These are phyloP conservation scores for Neoscelio sp. DNA, from an alignment of 2,888 invertebrate genomes.

Conservation along the genomic window DNA sequence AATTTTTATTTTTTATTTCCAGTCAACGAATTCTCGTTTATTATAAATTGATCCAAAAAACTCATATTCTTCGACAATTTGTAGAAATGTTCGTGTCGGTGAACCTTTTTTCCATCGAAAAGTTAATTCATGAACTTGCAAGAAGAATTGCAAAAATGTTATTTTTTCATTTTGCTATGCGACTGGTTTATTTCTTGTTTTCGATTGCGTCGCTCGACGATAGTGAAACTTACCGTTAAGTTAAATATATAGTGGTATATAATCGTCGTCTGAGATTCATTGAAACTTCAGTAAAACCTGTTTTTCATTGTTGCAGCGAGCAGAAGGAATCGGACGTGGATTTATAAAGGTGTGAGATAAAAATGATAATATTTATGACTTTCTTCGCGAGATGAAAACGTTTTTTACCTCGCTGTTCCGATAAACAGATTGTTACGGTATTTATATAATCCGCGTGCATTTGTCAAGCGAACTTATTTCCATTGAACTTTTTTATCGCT, in stretches of 20 bases:
- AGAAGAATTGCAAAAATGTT: background rate
- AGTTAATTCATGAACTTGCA: too few species aligned
- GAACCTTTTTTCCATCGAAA: too few species aligned
- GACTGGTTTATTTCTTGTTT: slow-evolving; percentile 24
- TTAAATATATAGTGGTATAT: slow-evolving; percentile 20
- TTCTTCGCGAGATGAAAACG: background rate
- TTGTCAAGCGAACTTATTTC: slow-evolving; percentile 4
- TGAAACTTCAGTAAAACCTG: slow-evolving; percentile 23
- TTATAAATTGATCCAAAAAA: too few species aligned
- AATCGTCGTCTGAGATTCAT: slow-evolving; percentile 34
- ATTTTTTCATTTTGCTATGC: background rate
- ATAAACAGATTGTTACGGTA: background rate
- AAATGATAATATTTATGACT: slow-evolving; percentile 1
- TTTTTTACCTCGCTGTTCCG: background rate
- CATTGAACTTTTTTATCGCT: slow-evolving; percentile 7
- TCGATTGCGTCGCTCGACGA: slow-evolving; percentile 36
- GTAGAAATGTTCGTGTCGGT: too few species aligned
- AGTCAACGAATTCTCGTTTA: too few species aligned
- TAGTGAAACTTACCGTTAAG: slow-evolving; percentile 40
- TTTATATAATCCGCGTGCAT: slow-evolving; percentile 5
- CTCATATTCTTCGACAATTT: too few species aligned
- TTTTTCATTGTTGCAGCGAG: slow-evolving; percentile 9
- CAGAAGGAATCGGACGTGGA: slow-evolving; percentile 5
- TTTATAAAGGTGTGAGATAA: background rate
- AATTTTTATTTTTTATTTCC: too few species aligned